Conservation (phyloP, 2,888 invertebrate species). For the Habrosyne pyritoides region DNA sequence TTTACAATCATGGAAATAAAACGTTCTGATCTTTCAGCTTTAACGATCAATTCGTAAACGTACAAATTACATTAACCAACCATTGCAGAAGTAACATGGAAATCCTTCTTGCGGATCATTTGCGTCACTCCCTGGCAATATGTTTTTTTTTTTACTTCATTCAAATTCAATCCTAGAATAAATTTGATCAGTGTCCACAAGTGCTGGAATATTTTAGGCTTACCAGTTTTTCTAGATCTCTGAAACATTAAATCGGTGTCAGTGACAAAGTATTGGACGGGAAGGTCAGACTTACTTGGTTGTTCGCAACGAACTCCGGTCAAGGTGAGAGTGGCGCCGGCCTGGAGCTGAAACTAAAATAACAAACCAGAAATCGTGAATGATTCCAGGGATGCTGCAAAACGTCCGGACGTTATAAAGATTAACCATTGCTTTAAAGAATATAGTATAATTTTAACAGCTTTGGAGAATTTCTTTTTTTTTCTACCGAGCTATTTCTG, state of each 20-base stretch:
- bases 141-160: not conserved
- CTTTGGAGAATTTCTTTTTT: conserved; percentile 19
- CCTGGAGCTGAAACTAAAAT: conserved; percentile 56
- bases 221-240: not conserved
- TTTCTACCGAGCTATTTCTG: conserved; percentile 18
- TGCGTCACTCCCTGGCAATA: not conserved
- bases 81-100: not conserved
- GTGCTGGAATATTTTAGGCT: not conserved
- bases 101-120: conserved; percentile 1
- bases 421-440: not conserved
- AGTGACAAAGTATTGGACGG: conserved; percentile 27
- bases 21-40: conserved; percentile 31
- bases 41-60: conserved; percentile 18
- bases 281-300: conserved; percentile 60
- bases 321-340: conserved; percentile 71
- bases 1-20: conserved; percentile 32
- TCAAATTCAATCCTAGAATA: not conserved
- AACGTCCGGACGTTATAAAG: conserved; percentile 43
- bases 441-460: not conserved
- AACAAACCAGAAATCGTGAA: conserved; percentile 54
- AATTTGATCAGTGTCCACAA: not conserved
- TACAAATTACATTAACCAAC: conserved; percentile 4
- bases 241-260: conserved; percentile 14
- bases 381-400: conserved; percentile 49
- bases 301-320: conserved; percentile 60